Base-by-base conservation (phyloP, 2,113 vertebrate genomes). In the Cygnus atratus region DNA sequence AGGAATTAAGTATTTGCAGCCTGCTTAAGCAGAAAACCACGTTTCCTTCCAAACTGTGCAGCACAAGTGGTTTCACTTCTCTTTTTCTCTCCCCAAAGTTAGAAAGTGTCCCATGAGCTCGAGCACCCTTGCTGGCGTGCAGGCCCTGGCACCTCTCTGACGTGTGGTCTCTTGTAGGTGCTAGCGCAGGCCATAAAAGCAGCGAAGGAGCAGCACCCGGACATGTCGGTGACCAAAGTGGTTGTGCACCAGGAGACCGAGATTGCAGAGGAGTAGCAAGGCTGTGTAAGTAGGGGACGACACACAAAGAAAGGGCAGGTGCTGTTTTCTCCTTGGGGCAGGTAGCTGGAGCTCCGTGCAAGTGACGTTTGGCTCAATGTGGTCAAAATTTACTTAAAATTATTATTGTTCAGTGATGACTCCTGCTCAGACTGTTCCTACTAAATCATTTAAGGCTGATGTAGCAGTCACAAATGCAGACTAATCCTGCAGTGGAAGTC, bases 201-300 rank as follows among this genome's bases (percentile, higher is more conserved):
- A 50, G 99, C 99, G 0, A 99, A 99, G 96, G 99, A 99, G 84
- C 99, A 99, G 97, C 99, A 99, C 91, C 99, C 99, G 1, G 99
- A 99, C 95, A 99, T 99, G 99, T 99, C 99, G 6, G 99, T 99
- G 96, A 99, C 99, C 97, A 99, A 99, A 97, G 99, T 99, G 92
- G 99, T 99, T 4, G 99, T 99, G 91, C 99, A 99, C 96, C 99
- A 99, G 98, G 99, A 99, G 97, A 99, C 99, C 0, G 99, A 99
- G 96, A 99, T 99, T 19, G 98, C 98, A 31, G 99, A 99, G 58
- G 99, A 99, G 67, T 99, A 98, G 97, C 58, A 9, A 39, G 57
- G 84, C 87, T 90, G 94, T 76, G 97, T 97, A 67, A 92, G 94
- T 91, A 26, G 13, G 63, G 87, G 11, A 16, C 2, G 20, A 1